These are phyloP conservation scores for Mergus octosetaceus DNA, from an alignment of 2,797 vertebrate genomes.

Conservation along the genomic window DNA sequence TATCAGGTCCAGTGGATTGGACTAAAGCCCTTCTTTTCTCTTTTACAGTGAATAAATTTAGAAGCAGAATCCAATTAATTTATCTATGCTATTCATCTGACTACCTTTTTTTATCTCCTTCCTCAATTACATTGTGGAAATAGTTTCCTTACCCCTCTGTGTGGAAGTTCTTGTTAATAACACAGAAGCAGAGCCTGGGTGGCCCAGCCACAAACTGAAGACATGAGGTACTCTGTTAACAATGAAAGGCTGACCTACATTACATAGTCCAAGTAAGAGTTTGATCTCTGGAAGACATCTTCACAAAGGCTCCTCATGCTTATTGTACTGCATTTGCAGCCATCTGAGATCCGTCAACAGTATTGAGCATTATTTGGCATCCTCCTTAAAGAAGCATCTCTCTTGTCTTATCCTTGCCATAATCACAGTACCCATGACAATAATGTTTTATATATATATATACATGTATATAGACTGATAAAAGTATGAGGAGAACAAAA, in stretches of 20 bases:
- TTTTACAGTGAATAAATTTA: neutral
- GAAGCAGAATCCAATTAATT: neutral
- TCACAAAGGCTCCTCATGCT: neutral
- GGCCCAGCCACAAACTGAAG: neutral
- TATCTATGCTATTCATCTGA: neutral
- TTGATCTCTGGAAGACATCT: neutral
- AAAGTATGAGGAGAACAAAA: neutral
- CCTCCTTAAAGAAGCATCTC: neutral
- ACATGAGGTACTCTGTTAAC: neutral
- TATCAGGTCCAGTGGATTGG: neutral
- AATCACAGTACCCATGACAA: neutral
- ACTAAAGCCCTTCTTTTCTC: neutral
- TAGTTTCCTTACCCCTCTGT: neutral
- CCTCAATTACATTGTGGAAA: neutral
- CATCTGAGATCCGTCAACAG: accelerated
- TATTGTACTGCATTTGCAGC: neutral
- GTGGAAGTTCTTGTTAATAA: neutral
- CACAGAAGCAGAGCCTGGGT: neutral
- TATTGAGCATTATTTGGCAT: accelerated
- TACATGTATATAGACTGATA: neutral
- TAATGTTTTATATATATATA: accelerated
- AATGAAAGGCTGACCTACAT: neutral
- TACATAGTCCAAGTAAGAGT: neutral
- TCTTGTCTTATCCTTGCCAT: neutral
- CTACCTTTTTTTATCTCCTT: neutral